These are phyloP conservation scores for Sarcophaga carnaria DNA, from an alignment of 2,888 invertebrate genomes.

Conservation along the genomic window DNA sequence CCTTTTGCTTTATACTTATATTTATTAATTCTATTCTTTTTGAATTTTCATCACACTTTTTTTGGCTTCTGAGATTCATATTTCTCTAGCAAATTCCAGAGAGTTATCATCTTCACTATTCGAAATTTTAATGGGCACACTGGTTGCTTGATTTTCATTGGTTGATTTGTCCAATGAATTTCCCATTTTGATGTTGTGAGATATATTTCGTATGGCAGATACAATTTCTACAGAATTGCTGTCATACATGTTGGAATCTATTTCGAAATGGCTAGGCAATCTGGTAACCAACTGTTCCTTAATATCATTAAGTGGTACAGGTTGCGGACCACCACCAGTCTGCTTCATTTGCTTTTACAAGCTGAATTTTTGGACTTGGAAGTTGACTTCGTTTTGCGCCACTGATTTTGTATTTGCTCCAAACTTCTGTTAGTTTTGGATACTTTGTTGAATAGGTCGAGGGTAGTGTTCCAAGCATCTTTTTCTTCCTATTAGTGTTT, in stretches of 20 bases:
- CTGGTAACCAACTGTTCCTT: too few species aligned
- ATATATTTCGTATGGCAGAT: neutral
- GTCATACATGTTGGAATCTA: neutral
- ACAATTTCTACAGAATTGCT: neutral
- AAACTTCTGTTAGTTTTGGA: neutral
- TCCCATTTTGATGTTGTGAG: too few species aligned
- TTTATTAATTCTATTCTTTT: neutral
- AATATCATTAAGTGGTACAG: too few species aligned
- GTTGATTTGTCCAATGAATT: neutral
- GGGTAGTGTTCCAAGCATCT: neutral
- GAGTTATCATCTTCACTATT: neutral
- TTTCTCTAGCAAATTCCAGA: neutral
- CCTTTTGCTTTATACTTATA: neutral
- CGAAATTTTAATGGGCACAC: neutral
- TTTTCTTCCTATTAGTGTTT: neutral
- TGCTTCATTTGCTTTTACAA: too few species aligned
- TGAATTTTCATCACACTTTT: neutral
- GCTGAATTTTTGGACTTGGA: too few species aligned
- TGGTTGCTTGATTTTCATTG: neutral
- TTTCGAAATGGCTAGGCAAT: neutral
- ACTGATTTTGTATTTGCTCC: neutral
- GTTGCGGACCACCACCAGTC: too few species aligned
- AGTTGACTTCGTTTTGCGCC: neutral
- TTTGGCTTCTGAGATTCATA: neutral
- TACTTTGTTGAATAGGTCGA: neutral